Conservation (phyloP, 1,140 invertebrate species). For the Lordiphosa collinella region DNA sequence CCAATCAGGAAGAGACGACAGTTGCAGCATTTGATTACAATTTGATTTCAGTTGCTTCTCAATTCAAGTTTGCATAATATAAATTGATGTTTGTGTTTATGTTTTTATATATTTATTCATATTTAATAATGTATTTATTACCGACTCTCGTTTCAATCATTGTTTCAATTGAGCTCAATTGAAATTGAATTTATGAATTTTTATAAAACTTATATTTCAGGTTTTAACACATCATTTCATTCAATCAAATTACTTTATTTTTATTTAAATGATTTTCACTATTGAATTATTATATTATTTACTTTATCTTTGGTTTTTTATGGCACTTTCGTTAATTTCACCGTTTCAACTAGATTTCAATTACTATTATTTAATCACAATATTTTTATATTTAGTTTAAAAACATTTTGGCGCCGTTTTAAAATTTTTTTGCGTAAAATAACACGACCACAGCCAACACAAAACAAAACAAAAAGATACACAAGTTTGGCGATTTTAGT, state of each 20-base stretch:
- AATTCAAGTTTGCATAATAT: not conserved
- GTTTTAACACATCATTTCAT: not conserved
- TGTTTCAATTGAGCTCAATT: too few species aligned
- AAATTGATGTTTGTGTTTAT: not conserved
- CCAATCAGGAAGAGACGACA: not conserved
- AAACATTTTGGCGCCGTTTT: not conserved
- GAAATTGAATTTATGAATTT: too few species aligned
- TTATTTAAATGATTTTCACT: not conserved
- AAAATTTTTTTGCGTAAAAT: not conserved
- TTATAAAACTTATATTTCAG: too few species aligned
- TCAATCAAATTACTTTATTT: not conserved
- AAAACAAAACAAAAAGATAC: constrained; percentile 17
- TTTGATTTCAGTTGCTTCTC: not conserved
- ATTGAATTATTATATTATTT: too few species aligned
- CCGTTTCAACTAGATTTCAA: too few species aligned
- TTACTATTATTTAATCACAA: too few species aligned
- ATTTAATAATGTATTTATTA: not conserved
- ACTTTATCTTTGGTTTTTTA: too few species aligned
- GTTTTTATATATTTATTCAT: not conserved
- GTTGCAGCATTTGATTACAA: not conserved
- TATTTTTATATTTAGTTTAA: not conserved
- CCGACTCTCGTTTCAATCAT: too few species aligned
- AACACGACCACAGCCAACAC: constrained; percentile 43
- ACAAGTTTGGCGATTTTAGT: constrained; percentile 6
- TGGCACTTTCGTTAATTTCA: not conserved